Percentiles rank a stretch among this genome's conserved stretches.
Evolutionary conservation across 2,888 invertebrate genomes (phyloP).

Genomic region (Exephanes ischioxanthus): DNA sequence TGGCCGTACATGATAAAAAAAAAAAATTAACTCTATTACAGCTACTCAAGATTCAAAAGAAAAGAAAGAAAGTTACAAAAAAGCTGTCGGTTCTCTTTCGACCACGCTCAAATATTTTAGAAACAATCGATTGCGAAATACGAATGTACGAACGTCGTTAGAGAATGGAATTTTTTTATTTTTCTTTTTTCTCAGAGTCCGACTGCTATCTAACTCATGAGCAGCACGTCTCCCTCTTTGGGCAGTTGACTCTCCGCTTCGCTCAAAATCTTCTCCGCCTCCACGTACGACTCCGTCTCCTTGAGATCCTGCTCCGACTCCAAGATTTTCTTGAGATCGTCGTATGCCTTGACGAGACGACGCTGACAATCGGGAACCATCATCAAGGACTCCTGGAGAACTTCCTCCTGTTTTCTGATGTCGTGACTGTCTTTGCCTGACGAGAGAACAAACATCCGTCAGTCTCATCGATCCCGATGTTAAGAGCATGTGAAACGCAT

Average conservation of each 20-base stretch:
- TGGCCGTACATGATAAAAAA: too few species aligned
- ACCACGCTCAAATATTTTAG: not conserved
- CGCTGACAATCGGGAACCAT: constrained; percentile 97
- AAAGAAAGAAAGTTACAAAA: constrained; percentile 9
- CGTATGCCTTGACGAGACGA: constrained; percentile 90
- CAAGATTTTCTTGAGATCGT: constrained; percentile 91
- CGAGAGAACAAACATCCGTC: constrained; percentile 51
- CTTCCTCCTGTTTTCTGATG: constrained; percentile 94
- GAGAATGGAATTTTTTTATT: constrained; percentile 29
- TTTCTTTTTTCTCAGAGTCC: not conserved
- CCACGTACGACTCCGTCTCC: constrained; percentile 89
- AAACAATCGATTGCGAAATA: constrained; percentile 18
- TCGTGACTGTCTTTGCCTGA: constrained; percentile 91
- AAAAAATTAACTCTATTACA: too few species aligned
- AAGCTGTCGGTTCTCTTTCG: constrained; percentile 7
- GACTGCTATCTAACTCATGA: constrained; percentile 42
- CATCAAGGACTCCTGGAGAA: constrained; percentile 94
- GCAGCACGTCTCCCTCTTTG: constrained; percentile 74
- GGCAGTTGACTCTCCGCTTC: constrained; percentile 84
- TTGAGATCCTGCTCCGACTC: constrained; percentile 92
- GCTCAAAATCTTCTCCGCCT: constrained; percentile 89
- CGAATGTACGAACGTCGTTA: constrained; percentile 55
- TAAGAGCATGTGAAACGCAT: too few species aligned
- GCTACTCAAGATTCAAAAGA: too few species aligned
- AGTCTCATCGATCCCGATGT: not conserved